Percentiles rank a stretch among this genome's conserved stretches.
Conservation (phyloP, 2,888 invertebrate genomes). For the Pristionchus maxplancki region DNA sequence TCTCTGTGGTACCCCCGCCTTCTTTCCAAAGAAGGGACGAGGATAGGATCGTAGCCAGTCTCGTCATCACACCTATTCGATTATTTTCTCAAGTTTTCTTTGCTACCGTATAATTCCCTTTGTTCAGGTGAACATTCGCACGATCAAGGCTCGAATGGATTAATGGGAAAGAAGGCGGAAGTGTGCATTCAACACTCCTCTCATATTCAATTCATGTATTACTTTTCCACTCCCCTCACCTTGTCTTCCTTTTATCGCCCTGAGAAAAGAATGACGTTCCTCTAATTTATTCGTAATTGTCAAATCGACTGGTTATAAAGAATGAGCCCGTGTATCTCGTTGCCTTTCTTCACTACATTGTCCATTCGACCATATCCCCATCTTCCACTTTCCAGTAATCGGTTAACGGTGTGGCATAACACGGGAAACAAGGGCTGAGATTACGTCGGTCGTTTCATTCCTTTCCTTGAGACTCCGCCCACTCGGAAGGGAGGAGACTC, state of each 20-base stretch:
- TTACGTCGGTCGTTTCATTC: slow-evolving; percentile 21
- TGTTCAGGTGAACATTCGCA: slow-evolving; percentile 70
- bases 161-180: slow-evolving; percentile 56
- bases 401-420: too few relatives aligned
- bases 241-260: not conserved
- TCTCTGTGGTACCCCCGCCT: too few relatives aligned
- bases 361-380: not conserved
- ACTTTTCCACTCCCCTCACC: not conserved
- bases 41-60: not conserved
- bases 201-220: slow-evolving; percentile 10
- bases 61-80: not conserved
- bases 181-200: not conserved
- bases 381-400: not conserved
- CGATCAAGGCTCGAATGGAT: slow-evolving; percentile 75
- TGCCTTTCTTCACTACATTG: not conserved
- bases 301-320: slow-evolving; percentile 40
- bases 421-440: not conserved
- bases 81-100: too few relatives aligned
- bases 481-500: slow-evolving; percentile 11
- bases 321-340: not conserved
- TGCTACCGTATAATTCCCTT: too few relatives aligned
- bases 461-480: not conserved
- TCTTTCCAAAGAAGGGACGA: too few relatives aligned
- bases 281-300: slow-evolving; percentile 31
- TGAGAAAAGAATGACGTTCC: not conserved